Percentiles rank a stretch among this genome's conserved stretches.
Evolutionary conservation across 2,888 invertebrate genomes (phyloP).

Genomic region (Crepidodera aurea): DNA sequence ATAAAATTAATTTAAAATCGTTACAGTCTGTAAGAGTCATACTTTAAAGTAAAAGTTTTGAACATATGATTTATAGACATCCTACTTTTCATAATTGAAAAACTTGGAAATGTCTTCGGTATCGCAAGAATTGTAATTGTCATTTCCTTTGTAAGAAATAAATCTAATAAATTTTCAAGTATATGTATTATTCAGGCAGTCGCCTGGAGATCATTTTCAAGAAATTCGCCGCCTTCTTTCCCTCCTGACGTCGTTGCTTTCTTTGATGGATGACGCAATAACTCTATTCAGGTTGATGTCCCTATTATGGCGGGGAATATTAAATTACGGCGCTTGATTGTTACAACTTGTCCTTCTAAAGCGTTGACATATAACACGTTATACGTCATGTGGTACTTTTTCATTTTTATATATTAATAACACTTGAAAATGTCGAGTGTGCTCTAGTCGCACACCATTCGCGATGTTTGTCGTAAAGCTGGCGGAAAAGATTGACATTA

Average conservation of each 20-base stretch:
- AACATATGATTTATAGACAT: background rate
- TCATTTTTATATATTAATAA: constrained; percentile 48
- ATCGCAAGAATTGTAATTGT: constrained; percentile 18
- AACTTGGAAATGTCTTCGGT: background rate
- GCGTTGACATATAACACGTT: constrained; percentile 46
- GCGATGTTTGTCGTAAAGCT: constrained; percentile 10
- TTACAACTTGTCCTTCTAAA: constrained; percentile 47
- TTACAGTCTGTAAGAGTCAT: too few species aligned
- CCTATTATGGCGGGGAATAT: constrained; percentile 45
- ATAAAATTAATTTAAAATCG: too few species aligned
- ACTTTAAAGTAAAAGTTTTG: background rate
- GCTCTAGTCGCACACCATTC: background rate
- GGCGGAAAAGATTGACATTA: constrained; percentile 13
- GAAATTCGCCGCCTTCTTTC: constrained; percentile 31
- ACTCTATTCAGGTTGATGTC: constrained; percentile 46
- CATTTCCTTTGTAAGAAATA: constrained; percentile 18
- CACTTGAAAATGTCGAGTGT: constrained; percentile 37
- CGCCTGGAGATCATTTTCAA: constrained; percentile 31
- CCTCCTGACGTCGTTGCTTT: constrained; percentile 20
- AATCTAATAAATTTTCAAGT: constrained; percentile 25
- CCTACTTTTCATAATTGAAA: constrained; percentile 9
- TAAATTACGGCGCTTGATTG: constrained; percentile 47
- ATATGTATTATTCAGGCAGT: constrained; percentile 33
- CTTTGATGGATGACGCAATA: constrained; percentile 43
- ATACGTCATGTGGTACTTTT: constrained; percentile 45